Conservation (phyloP, 2,888 invertebrate species). For the Protophormia terraenovae region DNA sequence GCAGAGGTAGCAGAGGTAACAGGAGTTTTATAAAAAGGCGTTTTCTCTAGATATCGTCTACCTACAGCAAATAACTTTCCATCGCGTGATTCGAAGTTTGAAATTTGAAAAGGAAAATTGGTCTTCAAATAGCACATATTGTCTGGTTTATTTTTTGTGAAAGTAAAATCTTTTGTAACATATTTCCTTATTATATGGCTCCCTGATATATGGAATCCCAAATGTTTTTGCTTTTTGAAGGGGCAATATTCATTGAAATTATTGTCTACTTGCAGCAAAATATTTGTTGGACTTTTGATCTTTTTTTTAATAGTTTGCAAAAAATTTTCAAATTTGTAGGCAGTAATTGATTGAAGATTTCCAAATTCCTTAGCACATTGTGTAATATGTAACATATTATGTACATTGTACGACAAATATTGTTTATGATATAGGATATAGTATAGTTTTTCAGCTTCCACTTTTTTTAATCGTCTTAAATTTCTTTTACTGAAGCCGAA, state of each 20-base stretch:
- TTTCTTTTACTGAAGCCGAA: neutral
- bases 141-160: no score
- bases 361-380: neutral
- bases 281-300: no score
- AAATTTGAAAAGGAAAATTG: no score
- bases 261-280: no score
- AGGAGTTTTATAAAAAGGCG: neutral
- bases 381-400: neutral
- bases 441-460: no score
- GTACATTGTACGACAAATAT: neutral
- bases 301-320: neutral
- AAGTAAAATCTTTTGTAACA: no score
- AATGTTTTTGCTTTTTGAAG: neutral
- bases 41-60: no score
- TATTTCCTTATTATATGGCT: no score
- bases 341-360: neutral
- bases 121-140: no score
- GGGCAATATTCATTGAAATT: no score
- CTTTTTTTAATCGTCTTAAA: no score
- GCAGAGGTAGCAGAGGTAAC: neutral
- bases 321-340: neutral
- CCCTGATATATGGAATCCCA: no score
- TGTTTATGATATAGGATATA: neutral
- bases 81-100: conserved; percentile 12
- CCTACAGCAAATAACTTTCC: conserved; percentile 8